Evolutionary conservation across 2,797 vertebrate genomes (phyloP).

Genomic region (Melanitta fusca): DNA sequence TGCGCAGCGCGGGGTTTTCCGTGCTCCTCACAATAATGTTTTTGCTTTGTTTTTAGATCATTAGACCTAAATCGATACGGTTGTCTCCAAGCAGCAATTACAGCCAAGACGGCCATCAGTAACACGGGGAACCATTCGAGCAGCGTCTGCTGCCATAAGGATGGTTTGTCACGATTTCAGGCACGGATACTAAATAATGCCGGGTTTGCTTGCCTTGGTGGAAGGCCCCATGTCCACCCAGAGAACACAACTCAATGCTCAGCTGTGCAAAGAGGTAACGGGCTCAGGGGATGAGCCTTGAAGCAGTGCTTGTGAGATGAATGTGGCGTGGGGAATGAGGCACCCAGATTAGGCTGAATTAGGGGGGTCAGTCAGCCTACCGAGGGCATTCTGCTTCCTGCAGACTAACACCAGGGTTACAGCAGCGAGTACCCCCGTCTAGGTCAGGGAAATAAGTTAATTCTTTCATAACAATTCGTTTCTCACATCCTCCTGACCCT

Average conservation of each 20-base stretch:
- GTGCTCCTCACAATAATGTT: neutral
- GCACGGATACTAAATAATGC: neutral
- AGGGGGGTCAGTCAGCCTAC: neutral
- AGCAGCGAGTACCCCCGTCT: neutral
- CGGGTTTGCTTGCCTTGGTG: neutral
- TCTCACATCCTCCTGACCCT: neutral
- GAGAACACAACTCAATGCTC: neutral
- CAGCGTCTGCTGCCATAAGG: neutral
- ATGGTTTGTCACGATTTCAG: neutral
- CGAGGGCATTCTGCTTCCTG: neutral
- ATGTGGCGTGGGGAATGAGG: rapidly evolving
- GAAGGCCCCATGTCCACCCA: neutral
- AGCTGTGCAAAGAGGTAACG: neutral
- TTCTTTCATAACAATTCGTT: neutral
- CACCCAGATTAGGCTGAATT: neutral
- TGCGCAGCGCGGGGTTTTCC: neutral
- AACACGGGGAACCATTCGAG: neutral
- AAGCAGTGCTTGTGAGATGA: neutral
- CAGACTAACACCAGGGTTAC: neutral
- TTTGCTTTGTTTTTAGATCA: neutral
- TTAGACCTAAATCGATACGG: neutral
- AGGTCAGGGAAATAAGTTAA: neutral
- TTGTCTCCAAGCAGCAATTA: neutral
- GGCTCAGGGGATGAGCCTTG: neutral
- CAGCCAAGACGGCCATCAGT: neutral